These are phyloP conservation scores for Pseudochaenichthys georgianus DNA, from an alignment of 2,797 vertebrate species.

Conservation along the genomic window DNA sequence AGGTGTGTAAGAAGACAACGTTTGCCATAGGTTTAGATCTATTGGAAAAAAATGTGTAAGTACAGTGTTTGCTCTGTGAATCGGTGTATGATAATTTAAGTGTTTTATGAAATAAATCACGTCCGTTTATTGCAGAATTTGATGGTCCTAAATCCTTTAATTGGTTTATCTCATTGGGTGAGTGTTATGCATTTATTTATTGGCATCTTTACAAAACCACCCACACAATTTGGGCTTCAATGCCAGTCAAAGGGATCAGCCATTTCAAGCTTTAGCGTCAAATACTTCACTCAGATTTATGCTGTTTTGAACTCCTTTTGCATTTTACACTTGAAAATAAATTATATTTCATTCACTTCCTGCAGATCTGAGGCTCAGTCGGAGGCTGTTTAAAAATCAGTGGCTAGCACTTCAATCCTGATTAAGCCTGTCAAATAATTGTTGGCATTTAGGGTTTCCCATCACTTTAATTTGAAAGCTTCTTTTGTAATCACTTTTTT, in stretches of 20 bases:
- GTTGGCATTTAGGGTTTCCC: not conserved
- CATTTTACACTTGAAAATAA: conserved; percentile 25
- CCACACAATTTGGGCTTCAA: conserved; percentile 29
- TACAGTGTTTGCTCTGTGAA: not conserved
- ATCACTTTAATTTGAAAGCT: conserved; percentile 16
- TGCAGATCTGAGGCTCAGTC: conserved; percentile 13
- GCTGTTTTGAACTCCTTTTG: conserved; percentile 16
- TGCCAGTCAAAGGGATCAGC: conserved; percentile 18
- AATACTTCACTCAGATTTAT: conserved; percentile 26
- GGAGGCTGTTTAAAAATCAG: conserved; percentile 27
- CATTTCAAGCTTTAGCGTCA: conserved; percentile 22
- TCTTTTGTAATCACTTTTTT: conserved; percentile 17
- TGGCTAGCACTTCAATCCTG: conserved; percentile 9
- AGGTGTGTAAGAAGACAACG: not conserved
- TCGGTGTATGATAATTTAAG: not conserved
- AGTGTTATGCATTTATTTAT: conserved; percentile 34
- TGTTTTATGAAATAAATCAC: conserved; percentile 5
- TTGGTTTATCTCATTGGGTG: conserved; percentile 26
- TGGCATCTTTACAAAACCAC: conserved; percentile 42
- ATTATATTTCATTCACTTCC: conserved; percentile 23
- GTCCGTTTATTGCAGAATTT: conserved; percentile 10
- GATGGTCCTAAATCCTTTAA: conserved; percentile 33
- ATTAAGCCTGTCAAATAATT: conserved; percentile 28
- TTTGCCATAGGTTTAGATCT: not conserved
- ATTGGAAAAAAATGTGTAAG: not conserved